Conservation (phyloP, 2,888 invertebrate genomes). For the Homarus gammarus region DNA sequence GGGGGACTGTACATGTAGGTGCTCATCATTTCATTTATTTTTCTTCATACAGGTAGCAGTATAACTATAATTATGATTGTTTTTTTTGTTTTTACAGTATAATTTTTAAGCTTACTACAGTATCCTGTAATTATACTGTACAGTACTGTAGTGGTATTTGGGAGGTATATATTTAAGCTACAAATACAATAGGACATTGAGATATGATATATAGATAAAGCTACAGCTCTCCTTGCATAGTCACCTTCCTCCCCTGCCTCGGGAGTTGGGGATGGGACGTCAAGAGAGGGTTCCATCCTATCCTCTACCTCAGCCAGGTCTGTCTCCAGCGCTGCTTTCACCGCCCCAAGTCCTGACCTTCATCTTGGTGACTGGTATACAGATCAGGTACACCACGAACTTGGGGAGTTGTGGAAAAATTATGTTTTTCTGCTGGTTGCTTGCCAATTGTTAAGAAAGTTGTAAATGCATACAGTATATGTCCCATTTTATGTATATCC, state of each 20-base stretch:
- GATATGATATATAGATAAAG: neutral
- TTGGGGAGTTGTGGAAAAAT: neutral
- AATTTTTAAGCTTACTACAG: neutral
- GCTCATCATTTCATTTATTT: too few species aligned
- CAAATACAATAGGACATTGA: neutral
- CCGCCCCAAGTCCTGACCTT: slow-evolving; percentile 13
- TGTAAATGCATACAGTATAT: too few species aligned
- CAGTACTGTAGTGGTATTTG: too few species aligned
- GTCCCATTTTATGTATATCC: neutral
- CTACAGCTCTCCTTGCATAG: neutral
- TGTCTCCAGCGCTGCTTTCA: slow-evolving; percentile 12
- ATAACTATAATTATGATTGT: too few species aligned
- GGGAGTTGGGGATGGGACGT: slow-evolving; percentile 19
- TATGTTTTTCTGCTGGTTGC: neutral
- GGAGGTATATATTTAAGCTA: too few species aligned
- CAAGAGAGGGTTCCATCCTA: slow-evolving; percentile 28
- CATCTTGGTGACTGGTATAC: slow-evolving; percentile 28
- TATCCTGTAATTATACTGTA: neutral
- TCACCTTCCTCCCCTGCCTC: slow-evolving; percentile 3
- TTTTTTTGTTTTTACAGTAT: neutral
- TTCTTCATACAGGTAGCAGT: too few species aligned
- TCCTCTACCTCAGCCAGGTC: slow-evolving; percentile 31
- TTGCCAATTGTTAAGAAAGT: neutral
- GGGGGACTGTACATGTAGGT: too few species aligned
- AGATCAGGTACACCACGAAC: slow-evolving; percentile 21